These are phyloP conservation scores for Argopecten irradians DNA, from an alignment of 1,140 invertebrate species.

Conservation along the genomic window DNA sequence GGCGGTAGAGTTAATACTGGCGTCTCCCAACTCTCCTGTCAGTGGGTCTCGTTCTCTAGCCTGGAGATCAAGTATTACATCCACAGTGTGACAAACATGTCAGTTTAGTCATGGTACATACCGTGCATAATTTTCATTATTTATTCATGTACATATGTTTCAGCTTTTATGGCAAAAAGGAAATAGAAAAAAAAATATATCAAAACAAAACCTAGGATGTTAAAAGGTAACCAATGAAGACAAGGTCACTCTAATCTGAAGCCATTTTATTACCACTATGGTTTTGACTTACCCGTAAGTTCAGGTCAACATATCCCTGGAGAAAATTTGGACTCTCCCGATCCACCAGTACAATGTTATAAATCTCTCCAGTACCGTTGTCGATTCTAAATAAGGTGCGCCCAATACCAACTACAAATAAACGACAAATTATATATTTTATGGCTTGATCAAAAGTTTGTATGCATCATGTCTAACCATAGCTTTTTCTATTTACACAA, in stretches of 20 bases:
- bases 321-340: conserved; percentile 50
- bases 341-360: conserved; percentile 52
- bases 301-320: conserved; percentile 46
- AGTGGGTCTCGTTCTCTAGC: conserved; percentile 58
- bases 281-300: conserved; percentile 46
- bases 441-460: too few relatives aligned
- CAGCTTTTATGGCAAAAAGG: too few relatives aligned
- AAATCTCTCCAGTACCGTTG: conserved; percentile 45
- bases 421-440: too few relatives aligned
- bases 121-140: background rate
- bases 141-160: too few relatives aligned
- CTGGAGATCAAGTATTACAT: conserved; percentile 41
- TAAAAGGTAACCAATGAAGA: too few relatives aligned
- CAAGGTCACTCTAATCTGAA: too few relatives aligned
- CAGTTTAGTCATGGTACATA: background rate
- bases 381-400: conserved; percentile 26
- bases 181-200: too few relatives aligned
- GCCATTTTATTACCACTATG: background rate
- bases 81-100: background rate
- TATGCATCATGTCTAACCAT: too few relatives aligned
- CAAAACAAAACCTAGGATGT: too few relatives aligned
- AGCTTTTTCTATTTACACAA: too few relatives aligned
- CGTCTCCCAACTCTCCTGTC: conserved; percentile 48
- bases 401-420: background rate
- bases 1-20: conserved; percentile 51